These are phyloP conservation scores for Mactromeris polynyma DNA, from an alignment of 2,888 invertebrate species.

Conservation along the genomic window DNA sequence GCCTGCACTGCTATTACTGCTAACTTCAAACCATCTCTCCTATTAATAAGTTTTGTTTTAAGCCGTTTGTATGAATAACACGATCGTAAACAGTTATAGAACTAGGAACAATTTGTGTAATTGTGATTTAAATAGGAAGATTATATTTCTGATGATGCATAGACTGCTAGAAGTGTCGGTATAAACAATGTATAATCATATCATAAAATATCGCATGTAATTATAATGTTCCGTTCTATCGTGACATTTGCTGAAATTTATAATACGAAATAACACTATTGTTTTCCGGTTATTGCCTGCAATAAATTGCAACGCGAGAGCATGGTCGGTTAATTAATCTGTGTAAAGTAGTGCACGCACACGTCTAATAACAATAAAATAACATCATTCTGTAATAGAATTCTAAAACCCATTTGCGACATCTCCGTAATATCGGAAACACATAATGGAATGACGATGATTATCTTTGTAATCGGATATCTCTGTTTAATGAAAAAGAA, in stretches of 20 bases:
- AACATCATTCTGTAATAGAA: neutral
- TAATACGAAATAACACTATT: neutral
- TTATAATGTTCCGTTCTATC: neutral
- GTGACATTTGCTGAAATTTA: neutral
- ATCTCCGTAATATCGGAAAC: neutral
- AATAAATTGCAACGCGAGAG: neutral
- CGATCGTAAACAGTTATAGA: neutral
- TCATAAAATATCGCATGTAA: neutral
- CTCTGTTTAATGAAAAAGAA: neutral
- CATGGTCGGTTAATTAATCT: neutral
- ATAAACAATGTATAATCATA: neutral
- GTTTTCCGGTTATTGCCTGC: neutral
- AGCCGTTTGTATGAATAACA: too few relatives aligned
- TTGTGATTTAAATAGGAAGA: neutral
- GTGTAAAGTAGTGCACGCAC: neutral
- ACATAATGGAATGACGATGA: neutral
- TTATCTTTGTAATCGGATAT: neutral
- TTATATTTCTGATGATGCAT: neutral
- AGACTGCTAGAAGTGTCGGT: neutral
- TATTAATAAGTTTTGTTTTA: too few relatives aligned
- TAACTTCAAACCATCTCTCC: too few relatives aligned
- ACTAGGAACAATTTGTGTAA: neutral
- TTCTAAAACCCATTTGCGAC: neutral
- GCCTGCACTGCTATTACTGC: too few relatives aligned
- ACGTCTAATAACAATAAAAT: slow-evolving; percentile 12